These are phyloP conservation scores for Thamnophis sirtalis DNA, from an alignment of 2,113 vertebrate genomes.

Conservation along the genomic window DNA sequence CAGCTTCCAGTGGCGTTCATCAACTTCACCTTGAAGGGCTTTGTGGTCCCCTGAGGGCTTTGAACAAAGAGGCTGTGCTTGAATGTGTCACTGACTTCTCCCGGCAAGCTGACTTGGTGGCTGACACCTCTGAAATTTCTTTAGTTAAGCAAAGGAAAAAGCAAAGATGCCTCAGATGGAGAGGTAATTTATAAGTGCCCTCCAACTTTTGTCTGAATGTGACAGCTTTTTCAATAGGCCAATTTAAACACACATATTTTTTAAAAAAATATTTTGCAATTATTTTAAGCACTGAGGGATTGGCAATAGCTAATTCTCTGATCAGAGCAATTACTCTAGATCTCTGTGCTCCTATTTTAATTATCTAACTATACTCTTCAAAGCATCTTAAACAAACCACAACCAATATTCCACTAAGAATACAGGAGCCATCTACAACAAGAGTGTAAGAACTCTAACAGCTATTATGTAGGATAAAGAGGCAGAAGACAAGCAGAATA, in stretches of 20 bases:
- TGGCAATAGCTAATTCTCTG: neutral
- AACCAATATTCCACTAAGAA: neutral
- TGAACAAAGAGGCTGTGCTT: neutral
- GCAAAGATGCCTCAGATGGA: accelerated
- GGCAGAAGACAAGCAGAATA: neutral
- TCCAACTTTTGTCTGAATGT: accelerated
- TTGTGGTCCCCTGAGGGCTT: accelerated
- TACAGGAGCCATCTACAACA: neutral
- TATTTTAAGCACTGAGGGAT: neutral
- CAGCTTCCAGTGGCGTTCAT: accelerated
- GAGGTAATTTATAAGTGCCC: neutral
- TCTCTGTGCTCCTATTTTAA: neutral
- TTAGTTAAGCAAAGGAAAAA: neutral
- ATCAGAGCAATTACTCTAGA: neutral
- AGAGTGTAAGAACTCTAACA: neutral
- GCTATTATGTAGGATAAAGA: neutral
- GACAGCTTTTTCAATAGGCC: neutral
- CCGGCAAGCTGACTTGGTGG: neutral
- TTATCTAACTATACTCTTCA: neutral
- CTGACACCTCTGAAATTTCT: neutral
- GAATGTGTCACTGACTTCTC: accelerated
- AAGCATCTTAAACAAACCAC: neutral
- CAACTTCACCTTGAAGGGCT: neutral
- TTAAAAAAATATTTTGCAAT: neutral
- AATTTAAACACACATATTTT: neutral